Percentiles rank a stretch among this genome's conserved stretches.
phyloP scores from a whole-genome alignment of 2,888 invertebrate genomes.

The Caradrina clavipalpis region DNA sequence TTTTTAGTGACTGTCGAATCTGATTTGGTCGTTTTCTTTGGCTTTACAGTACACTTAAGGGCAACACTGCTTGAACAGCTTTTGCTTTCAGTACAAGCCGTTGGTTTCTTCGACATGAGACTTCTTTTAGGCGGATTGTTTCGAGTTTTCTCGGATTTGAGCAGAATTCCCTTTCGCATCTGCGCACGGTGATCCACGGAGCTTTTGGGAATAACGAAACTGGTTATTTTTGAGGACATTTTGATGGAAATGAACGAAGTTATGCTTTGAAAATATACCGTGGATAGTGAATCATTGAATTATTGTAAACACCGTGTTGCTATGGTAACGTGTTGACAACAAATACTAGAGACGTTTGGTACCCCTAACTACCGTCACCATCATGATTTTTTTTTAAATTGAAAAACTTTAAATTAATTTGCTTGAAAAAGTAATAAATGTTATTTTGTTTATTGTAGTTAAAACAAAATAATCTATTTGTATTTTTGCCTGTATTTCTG shows the following conservation, averaged over 20 bases:
- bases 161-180: constrained; percentile 40
- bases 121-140: constrained; percentile 70
- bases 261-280: constrained; percentile 7
- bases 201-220: constrained; percentile 38
- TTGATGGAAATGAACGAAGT: constrained; percentile 17
- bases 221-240: constrained; percentile 54
- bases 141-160: constrained; percentile 48
- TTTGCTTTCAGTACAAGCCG: constrained; percentile 68
- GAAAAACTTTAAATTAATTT: no score
- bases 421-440: neutral
- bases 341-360: neutral
- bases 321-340: constrained; percentile 30
- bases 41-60: constrained; percentile 49
- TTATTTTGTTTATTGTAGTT: neutral
- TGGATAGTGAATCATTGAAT: constrained; percentile 3
- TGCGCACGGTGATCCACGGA: constrained; percentile 34
- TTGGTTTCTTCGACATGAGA: constrained; percentile 69
- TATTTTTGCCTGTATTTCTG: no score
- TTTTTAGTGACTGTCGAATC: constrained; percentile 70
- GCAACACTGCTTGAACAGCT: constrained; percentile 74
- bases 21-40: constrained; percentile 80
- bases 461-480: neutral
- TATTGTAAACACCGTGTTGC: constrained; percentile 30
- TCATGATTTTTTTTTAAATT: neutral
- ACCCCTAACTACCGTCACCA: neutral